Evolutionary conservation across 2,113 vertebrate species (phyloP), one percentile per base, ranked within the genome.

Genomic region (Serinus canaria): DNA sequence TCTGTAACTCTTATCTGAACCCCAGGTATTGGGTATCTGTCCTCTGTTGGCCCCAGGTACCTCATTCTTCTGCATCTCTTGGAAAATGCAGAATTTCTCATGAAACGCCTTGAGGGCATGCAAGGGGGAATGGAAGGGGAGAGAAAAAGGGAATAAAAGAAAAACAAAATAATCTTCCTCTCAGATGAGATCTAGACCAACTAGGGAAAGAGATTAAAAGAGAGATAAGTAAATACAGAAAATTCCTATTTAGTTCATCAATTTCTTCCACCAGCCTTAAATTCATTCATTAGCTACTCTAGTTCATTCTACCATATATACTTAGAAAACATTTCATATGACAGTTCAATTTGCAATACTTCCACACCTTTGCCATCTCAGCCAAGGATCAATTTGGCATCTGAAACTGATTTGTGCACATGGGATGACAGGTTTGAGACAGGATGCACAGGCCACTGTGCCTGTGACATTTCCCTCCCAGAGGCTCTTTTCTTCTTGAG

Each of bases 51-150:
- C 43, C 63, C 62, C 81, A 69, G 86, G 97, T 98, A 98, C 98
- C 98, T 98, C 96, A 70, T 96, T 97, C 90, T 97, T 94, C 93
- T 98, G 97, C 83, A 97, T 97, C 79, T 98, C 98, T 77, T 98
- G 98, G 80, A 98, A 97, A 97, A 98, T 97, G 96, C 98, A 98
- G 97, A 98, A 98, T 95, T 98, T 98, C 97, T 98, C 98, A 97
- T 69, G 90, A 81, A 97, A 98, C 25, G 3, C 97, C 98, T 98
- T 93, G 95, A 94, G 83, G 89, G 96, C 89, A 97, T 94, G 95
- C 75, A 94, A 93, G 70, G 37, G 80, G 35, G 78, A 81, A 92
- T 82, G 85, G 60, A 66, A 95, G 43, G 52, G 69, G 31, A 96
- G 64, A 96, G 58, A 96, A 94, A 81, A 96, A 97, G 96, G 94